Evolutionary conservation across 2,888 invertebrate genomes (phyloP).

Genomic region (Electrophaes corylata): DNA sequence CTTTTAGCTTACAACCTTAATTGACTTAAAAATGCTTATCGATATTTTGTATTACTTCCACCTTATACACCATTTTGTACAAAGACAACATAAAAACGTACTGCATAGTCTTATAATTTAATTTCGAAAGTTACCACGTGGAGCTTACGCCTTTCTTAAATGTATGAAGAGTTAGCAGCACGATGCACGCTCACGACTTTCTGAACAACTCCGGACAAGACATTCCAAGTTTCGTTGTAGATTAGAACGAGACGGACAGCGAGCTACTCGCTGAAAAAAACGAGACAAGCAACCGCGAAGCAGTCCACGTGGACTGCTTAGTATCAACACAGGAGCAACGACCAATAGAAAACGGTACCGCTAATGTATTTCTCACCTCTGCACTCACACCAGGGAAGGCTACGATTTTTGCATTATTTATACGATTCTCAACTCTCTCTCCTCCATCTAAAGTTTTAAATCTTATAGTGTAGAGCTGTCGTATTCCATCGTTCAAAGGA

Average conservation of each 20-base stretch:
- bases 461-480: conserved; percentile 52
- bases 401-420: conserved; percentile 69
- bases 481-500: conserved; percentile 69
- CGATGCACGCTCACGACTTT: conserved; percentile 85
- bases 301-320: conserved; percentile 84
- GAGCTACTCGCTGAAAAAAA: conserved; percentile 77
- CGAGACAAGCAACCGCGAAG: conserved; percentile 79
- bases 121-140: conserved; percentile 40
- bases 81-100: conserved; percentile 53
- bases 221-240: conserved; percentile 84
- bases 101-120: conserved; percentile 41
- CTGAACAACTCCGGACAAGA: conserved; percentile 85
- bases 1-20: conserved; percentile 85
- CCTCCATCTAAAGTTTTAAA: conserved; percentile 62
- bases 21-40: conserved; percentile 85
- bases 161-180: conserved; percentile 70
- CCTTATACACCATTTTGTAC: conserved; percentile 44
- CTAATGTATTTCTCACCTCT: conserved; percentile 86
- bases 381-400: conserved; percentile 79
- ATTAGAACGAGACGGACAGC: conserved; percentile 82
- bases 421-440: conserved; percentile 68
- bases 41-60: conserved; percentile 61
- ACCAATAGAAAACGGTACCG: conserved; percentile 84
- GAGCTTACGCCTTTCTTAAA: conserved; percentile 63
- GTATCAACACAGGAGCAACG: conserved; percentile 83